Base-by-base conservation (phyloP, 2,113 vertebrate genomes). In the Nymphicus hollandicus region DNA sequence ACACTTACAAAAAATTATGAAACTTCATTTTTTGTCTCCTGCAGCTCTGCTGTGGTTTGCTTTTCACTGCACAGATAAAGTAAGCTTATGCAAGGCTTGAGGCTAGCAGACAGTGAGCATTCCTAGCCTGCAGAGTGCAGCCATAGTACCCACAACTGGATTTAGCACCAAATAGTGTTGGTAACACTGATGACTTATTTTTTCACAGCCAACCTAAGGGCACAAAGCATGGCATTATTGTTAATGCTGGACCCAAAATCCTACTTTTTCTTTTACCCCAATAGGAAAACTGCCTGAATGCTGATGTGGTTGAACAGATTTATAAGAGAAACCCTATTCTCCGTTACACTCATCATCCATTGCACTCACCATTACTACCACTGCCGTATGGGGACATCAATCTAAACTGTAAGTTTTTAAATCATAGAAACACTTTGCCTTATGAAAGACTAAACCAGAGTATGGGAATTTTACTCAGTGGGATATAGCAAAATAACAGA, bases 291-390 rank as follows among this genome's bases (percentile, higher is more conserved):
- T 99, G 98, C 94, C 97, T 99, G 93, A 99, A 99, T 95, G 80
- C 94, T 0, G 99, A 99, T 28, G 99, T 99, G 68, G 99, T 99
- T 90, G 99, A 99, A 91, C 99, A 99, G 98, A 99, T 99, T 91
- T 99, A 99, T 95, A 99, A 98, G 95, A 98, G 99, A 96, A 99
- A 99, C 96, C 99, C 99, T 33, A 99, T 99, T 95, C 98, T 99
- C 5, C 99, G 99, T 47, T 98, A 99, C 97, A 99, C 99, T 41
- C 98, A 99, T 72, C 99, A 99, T 88, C 99, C 99, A 0, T 94
- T 99, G 96, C 99, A 99, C 95, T 99, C 99, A 0, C 99, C 99
- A 0, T 98, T 99, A 27, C 97, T 99, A 94, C 99, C 99, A 5
- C 98, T 99, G 84, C 99, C 99, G 1, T 99, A 99, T 11, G 99